A percentile compares a stretch with the other conserved stretches of the same genome.
phyloP scores from a whole-genome alignment of 1,140 invertebrate species.

The Heliothis virescens region DNA sequence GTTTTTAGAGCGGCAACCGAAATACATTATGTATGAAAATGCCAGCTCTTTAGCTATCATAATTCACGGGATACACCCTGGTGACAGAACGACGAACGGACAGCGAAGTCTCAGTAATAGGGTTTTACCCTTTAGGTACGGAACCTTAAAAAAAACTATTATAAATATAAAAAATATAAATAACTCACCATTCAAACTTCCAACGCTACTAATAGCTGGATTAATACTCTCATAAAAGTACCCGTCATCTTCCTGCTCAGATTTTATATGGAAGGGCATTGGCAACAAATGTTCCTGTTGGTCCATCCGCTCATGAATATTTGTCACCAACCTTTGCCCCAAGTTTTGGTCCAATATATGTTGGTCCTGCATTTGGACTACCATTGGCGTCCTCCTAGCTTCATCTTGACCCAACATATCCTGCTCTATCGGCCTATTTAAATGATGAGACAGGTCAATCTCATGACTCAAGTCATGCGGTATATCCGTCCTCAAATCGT shows the following conservation, averaged over 20 bases:
- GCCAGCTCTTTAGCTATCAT: too few species aligned
- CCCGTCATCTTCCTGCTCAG: conserved; percentile 78
- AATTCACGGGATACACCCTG: too few species aligned
- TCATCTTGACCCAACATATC: conserved; percentile 64
- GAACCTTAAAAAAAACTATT: too few species aligned
- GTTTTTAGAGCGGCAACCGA: too few species aligned
- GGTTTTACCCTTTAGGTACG: too few species aligned
- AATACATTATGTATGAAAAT: too few species aligned
- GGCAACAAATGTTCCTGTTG: conserved; percentile 67
- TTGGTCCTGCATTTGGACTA: conserved; percentile 56
- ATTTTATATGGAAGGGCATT: conserved; percentile 78
- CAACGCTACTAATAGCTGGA: conserved; percentile 60
- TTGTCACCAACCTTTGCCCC: conserved; percentile 59
- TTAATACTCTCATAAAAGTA: conserved; percentile 78
- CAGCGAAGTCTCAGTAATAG: too few species aligned
- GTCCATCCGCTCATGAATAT: conserved; percentile 62
- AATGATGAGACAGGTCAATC: conserved; percentile 67
- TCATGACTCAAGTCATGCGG: conserved; percentile 67
- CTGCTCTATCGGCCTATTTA: conserved; percentile 67
- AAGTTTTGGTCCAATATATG: conserved; percentile 68
- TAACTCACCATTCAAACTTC: conserved; percentile 72
- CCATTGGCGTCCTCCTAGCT: conserved; percentile 55
- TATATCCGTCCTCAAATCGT: conserved; percentile 63
- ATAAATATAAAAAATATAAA: too few species aligned
- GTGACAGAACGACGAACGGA: too few species aligned